phyloP scores from a whole-genome alignment of 2,797 vertebrate genomes.

The Chelon labrosus region DNA sequence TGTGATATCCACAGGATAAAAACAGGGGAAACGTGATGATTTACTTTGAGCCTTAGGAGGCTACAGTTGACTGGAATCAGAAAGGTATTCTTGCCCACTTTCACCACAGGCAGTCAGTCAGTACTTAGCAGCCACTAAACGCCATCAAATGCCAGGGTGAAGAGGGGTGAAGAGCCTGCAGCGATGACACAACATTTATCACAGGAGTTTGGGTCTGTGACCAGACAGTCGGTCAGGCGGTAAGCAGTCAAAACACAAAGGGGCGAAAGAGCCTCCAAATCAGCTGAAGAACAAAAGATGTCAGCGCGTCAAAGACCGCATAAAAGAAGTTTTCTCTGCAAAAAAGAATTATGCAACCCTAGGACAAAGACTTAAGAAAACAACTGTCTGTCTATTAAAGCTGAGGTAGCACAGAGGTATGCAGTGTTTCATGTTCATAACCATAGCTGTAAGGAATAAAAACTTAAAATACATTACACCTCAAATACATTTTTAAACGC shows the following conservation, averaged over 20 bases:
- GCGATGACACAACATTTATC: conserved; percentile 41
- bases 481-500: too few species aligned
- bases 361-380: background rate
- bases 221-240: conserved; percentile 16
- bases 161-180: conserved; percentile 41
- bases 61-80: conserved; percentile 17
- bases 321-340: conserved; percentile 6
- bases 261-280: background rate
- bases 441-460: background rate
- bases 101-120: conserved; percentile 37
- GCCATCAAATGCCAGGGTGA: conserved; percentile 45
- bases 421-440: background rate
- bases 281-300: background rate
- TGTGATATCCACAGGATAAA: conserved; percentile 55
- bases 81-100: conserved; percentile 37
- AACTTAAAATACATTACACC: background rate
- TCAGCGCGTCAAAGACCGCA: conserved; percentile 20
- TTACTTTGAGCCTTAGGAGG: conserved; percentile 37
- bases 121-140: conserved; percentile 59
- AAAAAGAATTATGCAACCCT: background rate
- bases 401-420: background rate
- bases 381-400: background rate
- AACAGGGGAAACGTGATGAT: conserved; percentile 47
- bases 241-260: conserved; percentile 13
- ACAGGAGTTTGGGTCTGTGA: conserved; percentile 21